Evolutionary conservation across 2,888 invertebrate genomes (phyloP), one percentile per base, ranked within the genome.

Genomic region (Chalcis sispes): DNA sequence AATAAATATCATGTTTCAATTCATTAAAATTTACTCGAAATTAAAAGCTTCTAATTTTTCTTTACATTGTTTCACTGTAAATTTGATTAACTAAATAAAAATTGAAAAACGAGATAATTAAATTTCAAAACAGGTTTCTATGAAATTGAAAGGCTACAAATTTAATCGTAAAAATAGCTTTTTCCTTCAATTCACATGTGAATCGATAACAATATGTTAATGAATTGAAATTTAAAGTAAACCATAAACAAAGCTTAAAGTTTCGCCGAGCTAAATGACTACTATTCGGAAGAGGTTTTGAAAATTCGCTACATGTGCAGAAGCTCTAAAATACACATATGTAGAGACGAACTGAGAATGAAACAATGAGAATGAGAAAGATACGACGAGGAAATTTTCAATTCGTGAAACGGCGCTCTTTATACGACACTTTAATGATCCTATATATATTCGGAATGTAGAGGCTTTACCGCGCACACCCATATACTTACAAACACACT

Each of bases 351-450:
- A 48, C 10, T 46, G 1, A 13, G 18, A n/a, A 5, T 48, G 36
- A 36, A 7, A 7, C 4, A 36, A 36, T 36, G 5, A 1, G 18
- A 36, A n/a, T 10, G n/a, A 48, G 1, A 5, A 40, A n/a, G 1
- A 20, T n/a, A 23, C 15, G n/a, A 0, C 18, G 36, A 2, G 42
- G 20, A 2, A 64, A 42, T 29, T 48, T 62, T 62, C 61, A 62
- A 62, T 62, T 40, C 62, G 27, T 15, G 15, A 27, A 46, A 25
- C 25, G 20, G 42, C 42, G 27, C 1, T 48, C 18, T 46, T 48
- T 18, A 15, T 29, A 62, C 46, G 27, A 18, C 25, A 29, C 13
- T 64, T 64, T 64, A 64, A 64, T 20, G 32, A 46, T 29, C 18
- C 13, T 27, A 62, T 61, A 61, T 61, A 7, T 61, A 27, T 27